These are phyloP conservation scores for Apodemus speciosus DNA, from an alignment of 2,113 vertebrate species.

Conservation along the genomic window DNA sequence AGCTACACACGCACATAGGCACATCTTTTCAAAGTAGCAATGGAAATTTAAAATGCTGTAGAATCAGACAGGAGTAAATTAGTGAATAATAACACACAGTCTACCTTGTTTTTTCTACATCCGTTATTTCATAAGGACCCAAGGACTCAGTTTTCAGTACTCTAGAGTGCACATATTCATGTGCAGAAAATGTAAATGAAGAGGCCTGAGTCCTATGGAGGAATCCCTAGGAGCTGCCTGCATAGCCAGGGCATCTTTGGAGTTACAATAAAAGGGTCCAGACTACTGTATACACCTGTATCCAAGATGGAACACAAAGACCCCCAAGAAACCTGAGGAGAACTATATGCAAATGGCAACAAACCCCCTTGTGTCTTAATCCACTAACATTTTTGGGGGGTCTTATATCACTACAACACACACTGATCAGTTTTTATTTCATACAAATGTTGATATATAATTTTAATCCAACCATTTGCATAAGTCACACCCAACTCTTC, in stretches of 20 bases:
- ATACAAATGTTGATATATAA: not conserved
- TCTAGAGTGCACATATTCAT: too few species aligned
- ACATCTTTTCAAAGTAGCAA: constrained; percentile 4
- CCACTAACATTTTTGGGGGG: not conserved
- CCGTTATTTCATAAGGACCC: not conserved
- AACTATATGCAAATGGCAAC: not conserved
- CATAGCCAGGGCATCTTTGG: fast-evolving
- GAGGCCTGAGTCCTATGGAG: not conserved
- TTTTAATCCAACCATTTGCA: not conserved
- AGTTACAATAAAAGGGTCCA: not conserved
- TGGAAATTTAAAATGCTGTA: not conserved
- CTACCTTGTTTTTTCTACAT: not conserved
- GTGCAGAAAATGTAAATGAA: not conserved
- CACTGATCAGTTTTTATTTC: not conserved
- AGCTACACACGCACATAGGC: not conserved
- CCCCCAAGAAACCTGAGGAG: not conserved
- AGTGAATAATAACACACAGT: not conserved
- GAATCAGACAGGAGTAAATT: not conserved
- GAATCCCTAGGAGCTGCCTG: not conserved
- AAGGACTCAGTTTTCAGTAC: not conserved
- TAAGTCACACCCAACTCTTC: not conserved
- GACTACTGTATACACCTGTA: fast-evolving
- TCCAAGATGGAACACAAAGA: not conserved
- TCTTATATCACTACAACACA: not conserved
- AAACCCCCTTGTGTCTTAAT: not conserved